Evolutionary conservation across 2,113 vertebrate genomes (phyloP).

Genomic region (Xiphophorus maculatus): DNA sequence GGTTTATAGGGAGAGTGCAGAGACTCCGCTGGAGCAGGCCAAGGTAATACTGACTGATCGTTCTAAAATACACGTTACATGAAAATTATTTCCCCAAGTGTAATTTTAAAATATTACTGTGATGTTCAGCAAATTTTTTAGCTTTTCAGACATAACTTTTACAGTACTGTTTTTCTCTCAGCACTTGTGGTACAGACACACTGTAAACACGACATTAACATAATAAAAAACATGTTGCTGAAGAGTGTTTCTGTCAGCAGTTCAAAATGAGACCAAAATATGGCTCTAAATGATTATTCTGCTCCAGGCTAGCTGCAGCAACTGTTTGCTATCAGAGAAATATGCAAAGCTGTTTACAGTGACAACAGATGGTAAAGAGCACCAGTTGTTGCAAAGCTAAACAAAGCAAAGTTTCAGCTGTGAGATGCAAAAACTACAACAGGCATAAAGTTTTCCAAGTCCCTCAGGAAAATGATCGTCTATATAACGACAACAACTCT

Average conservation of each 20-base stretch:
- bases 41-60: conserved; percentile 78
- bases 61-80: neutral
- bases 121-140: no score
- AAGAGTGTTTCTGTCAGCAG: neutral
- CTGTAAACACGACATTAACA: neutral
- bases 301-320: neutral
- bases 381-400: neutral
- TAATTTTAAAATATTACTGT: neutral
- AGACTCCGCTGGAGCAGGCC: conserved; percentile 85
- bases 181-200: neutral
- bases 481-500: neutral
- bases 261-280: neutral
- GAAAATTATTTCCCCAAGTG: no score
- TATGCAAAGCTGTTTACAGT: neutral
- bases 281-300: neutral
- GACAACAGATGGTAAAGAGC: neutral
- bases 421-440: neutral
- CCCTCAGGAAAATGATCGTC: neutral
- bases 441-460: neutral
- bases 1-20: conserved; percentile 84
- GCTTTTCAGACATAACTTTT: no score
- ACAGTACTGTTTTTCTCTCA: no score
- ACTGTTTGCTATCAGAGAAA: neutral
- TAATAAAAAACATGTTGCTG: neutral
- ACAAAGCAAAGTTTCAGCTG: neutral